Base-by-base conservation (phyloP, 2,797 vertebrate species). In the Aythya fuligula region DNA sequence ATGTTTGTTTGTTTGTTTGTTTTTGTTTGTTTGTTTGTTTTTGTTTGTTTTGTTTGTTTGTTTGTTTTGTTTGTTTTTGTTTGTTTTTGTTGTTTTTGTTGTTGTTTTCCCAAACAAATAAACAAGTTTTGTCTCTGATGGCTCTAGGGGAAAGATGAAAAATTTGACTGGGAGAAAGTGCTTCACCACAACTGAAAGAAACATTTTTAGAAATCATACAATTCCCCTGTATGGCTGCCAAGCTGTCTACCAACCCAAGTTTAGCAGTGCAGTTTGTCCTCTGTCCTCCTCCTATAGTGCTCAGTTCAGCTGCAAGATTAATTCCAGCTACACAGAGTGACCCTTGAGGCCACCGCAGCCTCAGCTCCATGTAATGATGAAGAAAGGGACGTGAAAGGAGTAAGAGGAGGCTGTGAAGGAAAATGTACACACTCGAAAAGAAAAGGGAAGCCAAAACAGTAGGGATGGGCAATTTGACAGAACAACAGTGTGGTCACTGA, bases 251-350 rank as follows among this genome's bases (percentile, higher is more conserved):
- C 78, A 69, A 1, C 6, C 11, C 4, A 28, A 75, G 9, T 36
- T 70, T 69, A 76, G 9, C 20, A 73, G 32, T 49, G 24, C 0
- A 0, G 18, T 45, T 76, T 73, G 27, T 21, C 47, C 43, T 60
- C 15, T 81, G n/a, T 73, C 47, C 20, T 84, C 12, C 19, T 65
- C 13, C 5, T 0, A 0, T 13, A 38, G 36, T 7, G 19, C 45
- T 85, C 69, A 82, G 16, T 16, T 79, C 84, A 41, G 32, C 66
- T 86, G 38, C 45, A 82, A 90, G 43, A 49, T 47, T 47, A 60
- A 17, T 47, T 89, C 43, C 75, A 76, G 22, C 19, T 85, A 30
- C 71, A 79, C 43, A 76, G 30, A 73, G 36, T 4, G 11, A 80
- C 57, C 54, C 17, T 88, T 2, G 3, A 60, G 72, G 64, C 87